A percentile compares a stretch with the other conserved stretches of the same genome.
Evolutionary conservation across 2,888 invertebrate species (phyloP).

Genomic region (Eupithecia exiguata): DNA sequence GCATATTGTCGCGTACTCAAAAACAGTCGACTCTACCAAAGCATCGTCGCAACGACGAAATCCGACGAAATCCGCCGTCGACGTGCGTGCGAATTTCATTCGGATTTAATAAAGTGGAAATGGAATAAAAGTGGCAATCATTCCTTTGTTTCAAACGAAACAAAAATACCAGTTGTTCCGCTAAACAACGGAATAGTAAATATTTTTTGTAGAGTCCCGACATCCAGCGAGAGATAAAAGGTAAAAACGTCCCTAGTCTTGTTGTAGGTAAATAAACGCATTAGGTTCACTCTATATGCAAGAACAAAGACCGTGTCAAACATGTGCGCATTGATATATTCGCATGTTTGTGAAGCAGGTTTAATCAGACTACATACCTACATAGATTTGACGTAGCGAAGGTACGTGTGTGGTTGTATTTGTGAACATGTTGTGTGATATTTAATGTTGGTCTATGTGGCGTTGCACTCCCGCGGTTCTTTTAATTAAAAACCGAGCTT

Average conservation of each 20-base stretch:
- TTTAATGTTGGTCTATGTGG: constrained; percentile 28
- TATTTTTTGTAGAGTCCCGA: neutral
- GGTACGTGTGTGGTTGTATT: constrained; percentile 18
- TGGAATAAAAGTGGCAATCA: neutral
- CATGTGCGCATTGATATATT: neutral
- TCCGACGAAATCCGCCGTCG: neutral
- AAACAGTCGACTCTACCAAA: neutral
- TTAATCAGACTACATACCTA: neutral
- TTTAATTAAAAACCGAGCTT: constrained; percentile 34
- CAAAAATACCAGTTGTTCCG: neutral
- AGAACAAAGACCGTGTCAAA: neutral
- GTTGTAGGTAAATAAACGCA: constrained; percentile 3
- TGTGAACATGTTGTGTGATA: constrained; percentile 17
- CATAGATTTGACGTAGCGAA: neutral
- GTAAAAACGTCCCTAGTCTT: neutral
- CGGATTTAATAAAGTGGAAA: neutral
- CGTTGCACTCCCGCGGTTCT: constrained; percentile 24
- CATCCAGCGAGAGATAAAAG: neutral
- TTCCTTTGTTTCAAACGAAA: neutral
- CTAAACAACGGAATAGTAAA: neutral
- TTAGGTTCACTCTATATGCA: constrained; percentile 1
- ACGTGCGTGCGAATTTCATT: neutral
- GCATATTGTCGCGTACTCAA: neutral
- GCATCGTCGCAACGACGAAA: neutral
- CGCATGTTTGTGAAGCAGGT: neutral